These are phyloP conservation scores for Hypotaenidia philippensis DNA, from an alignment of 2,797 vertebrate species.

Conservation along the genomic window DNA sequence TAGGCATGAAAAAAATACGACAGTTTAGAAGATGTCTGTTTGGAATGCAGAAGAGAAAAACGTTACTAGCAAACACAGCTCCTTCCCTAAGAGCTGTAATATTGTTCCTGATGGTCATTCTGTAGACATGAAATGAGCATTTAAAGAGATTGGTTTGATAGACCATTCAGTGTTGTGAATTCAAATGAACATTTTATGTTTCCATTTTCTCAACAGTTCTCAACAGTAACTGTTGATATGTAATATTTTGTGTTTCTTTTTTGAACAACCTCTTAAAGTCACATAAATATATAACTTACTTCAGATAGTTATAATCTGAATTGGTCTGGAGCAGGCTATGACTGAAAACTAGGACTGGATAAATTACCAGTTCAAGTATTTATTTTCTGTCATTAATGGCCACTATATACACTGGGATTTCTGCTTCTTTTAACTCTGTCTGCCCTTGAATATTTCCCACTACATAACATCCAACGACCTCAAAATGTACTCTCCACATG, in stretches of 20 bases:
- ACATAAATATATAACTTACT: background rate
- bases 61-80: background rate
- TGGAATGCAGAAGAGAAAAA: background rate
- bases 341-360: background rate
- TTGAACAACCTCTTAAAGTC: background rate
- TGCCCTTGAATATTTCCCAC: background rate
- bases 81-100: background rate
- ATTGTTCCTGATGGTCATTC: constrained; percentile 5
- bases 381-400: background rate
- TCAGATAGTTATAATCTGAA: background rate
- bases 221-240: background rate
- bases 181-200: background rate
- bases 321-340: background rate
- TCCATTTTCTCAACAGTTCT: constrained; percentile 14
- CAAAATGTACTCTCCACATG: accelerated
- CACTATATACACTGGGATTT: background rate
- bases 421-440: background rate
- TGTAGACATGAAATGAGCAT: background rate
- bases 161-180: background rate
- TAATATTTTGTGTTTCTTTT: background rate
- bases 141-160: background rate
- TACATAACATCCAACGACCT: background rate
- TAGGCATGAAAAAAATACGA: background rate
- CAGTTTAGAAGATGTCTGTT: background rate
- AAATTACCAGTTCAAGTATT: background rate